These are phyloP conservation scores for Ditula angustiorana DNA, from an alignment of 2,888 invertebrate genomes.

Conservation along the genomic window DNA sequence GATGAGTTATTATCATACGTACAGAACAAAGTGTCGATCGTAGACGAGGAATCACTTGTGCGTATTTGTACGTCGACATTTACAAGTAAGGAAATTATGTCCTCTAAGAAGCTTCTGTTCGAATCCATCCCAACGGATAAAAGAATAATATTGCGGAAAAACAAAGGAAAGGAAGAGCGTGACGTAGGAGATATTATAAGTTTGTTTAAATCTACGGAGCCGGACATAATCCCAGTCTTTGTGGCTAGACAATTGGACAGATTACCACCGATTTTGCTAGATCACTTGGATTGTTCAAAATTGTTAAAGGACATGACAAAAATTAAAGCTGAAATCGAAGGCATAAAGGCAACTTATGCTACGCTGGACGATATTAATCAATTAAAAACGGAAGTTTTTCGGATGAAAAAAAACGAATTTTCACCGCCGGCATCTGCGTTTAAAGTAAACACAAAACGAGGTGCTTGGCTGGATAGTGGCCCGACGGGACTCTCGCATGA, in stretches of 20 bases:
- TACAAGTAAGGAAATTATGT: conserved; percentile 35
- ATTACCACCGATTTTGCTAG: no score
- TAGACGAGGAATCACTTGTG: conserved; percentile 37
- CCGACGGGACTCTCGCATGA: not conserved
- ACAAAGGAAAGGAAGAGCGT: conserved; percentile 41
- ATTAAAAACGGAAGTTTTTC: not conserved
- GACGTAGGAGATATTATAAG: conserved; percentile 39
- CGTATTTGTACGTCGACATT: conserved; percentile 39
- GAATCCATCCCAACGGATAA: conserved; percentile 40
- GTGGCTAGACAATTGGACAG: conserved; percentile 36
- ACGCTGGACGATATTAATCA: not conserved
- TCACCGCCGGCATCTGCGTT: not conserved
- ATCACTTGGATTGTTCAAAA: no score
- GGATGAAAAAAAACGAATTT: not conserved
- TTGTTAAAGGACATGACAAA: no score
- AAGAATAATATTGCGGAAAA: conserved; percentile 39
- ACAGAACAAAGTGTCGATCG: conserved; percentile 40
- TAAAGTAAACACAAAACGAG: not conserved
- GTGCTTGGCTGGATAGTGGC: not conserved
- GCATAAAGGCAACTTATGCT: not conserved
- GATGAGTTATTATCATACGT: conserved; percentile 17
- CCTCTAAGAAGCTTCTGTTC: conserved; percentile 41
- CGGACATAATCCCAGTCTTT: conserved; percentile 39
- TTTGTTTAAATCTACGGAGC: conserved; percentile 39
- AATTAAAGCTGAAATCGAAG: no score